Evolutionary conservation across 2,797 vertebrate genomes (phyloP), one percentile per base, ranked within the genome.

Genomic region (Mormyrops attenuatus): DNA sequence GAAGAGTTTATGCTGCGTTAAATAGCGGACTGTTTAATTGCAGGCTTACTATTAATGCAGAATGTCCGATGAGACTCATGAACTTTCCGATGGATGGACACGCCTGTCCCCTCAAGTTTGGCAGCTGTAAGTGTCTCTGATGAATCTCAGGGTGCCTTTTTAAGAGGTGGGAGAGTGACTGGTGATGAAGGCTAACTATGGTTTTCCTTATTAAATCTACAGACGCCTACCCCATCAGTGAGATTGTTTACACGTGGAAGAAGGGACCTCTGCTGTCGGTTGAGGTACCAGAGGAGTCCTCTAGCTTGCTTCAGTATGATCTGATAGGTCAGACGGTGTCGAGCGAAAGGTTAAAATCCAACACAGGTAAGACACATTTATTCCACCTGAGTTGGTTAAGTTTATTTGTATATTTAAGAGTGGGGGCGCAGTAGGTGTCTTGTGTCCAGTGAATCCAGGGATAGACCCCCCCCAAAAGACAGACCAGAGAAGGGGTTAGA

Each of bases 1-100:
- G 20, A 0, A 0, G 41, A 20, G 77, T 82, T 8, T 47, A 20
- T 82, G 3, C 8, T 44, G 7, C 41, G 41, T n/a, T 82, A 44
- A 82, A 47, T 47, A 9, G 17, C 20, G 20, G 41, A 20, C 69
- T 86, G 34, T 89, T 85, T 47, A 38, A 86, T 90, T 91, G 89
- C 93, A 97, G 96, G 94, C 95, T 97, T 92, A 97, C 96, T 91
- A 97, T 97, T 92, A 97, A 97, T 91, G 96, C 96, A 0, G 96
- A 96, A 92, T 97, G 96, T 63, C 96, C 96, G 6, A 97, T 97
- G 96, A 95, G 96, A 38, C 94, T 97, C 90, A 96, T 97, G 90
- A 97, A 97, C 94, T 97, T 97, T 91, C 96, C 96, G 5, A 97
- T 97, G 96, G 96, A 97, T 5, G 96, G 96, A 80, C 96, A 97